Percentiles rank a stretch among this genome's conserved stretches.
These are phyloP conservation scores for Napeogenes sylphis DNA, from an alignment of 2,888 invertebrate species.

Conservation along the genomic window DNA sequence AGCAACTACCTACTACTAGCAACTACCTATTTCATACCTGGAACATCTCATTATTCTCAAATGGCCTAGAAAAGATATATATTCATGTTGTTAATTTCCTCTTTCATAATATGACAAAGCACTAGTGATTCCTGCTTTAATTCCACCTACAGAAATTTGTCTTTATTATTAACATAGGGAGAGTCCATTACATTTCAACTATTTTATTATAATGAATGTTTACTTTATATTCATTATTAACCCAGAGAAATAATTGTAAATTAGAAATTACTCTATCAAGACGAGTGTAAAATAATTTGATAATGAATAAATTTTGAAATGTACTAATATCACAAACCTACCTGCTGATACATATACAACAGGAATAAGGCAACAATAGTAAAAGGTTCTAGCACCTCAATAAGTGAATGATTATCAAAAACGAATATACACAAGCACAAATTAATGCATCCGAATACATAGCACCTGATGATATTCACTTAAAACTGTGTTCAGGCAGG, in stretches of 20 bases:
- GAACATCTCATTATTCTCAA: constrained; percentile 7
- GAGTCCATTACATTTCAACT: too few species aligned
- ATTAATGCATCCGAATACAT: background rate
- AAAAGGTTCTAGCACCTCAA: too few species aligned
- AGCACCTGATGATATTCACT: background rate
- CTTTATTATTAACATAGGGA: constrained; percentile 3
- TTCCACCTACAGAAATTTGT: constrained; percentile 10
- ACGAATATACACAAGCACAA: background rate
- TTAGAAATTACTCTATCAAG: too few species aligned
- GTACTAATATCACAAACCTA: too few species aligned
- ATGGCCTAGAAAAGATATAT: background rate
- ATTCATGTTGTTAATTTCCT: background rate
- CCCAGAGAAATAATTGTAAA: too few species aligned
- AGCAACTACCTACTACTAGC: too few species aligned
- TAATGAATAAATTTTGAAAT: too few species aligned
- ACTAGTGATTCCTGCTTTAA: constrained; percentile 15
- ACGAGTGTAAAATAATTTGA: too few species aligned
- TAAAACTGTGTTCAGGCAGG: constrained; percentile 13
- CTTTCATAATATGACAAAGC: constrained; percentile 10
- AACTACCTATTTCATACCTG: background rate
- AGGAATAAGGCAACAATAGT: too few species aligned
- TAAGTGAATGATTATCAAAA: constrained; percentile 13
- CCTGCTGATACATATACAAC: too few species aligned
- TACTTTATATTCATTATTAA: too few species aligned
- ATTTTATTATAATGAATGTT: too few species aligned